Evolutionary conservation across 2,797 vertebrate species (phyloP).

Genomic region (Paramormyrops hopkinsi): DNA sequence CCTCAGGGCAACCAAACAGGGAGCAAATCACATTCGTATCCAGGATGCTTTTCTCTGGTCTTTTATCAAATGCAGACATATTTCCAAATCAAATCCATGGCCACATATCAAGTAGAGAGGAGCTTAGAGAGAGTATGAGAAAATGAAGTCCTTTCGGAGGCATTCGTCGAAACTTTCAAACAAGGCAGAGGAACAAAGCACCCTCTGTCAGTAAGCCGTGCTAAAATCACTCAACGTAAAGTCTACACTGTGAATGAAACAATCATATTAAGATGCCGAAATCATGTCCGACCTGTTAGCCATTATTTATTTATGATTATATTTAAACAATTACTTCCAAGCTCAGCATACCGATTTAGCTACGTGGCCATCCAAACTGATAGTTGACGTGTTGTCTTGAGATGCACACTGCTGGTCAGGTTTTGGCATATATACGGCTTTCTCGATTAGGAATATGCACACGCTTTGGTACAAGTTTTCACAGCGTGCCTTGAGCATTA

Average conservation of each 20-base stretch:
- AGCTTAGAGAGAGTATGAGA: neutral
- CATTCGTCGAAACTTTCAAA: neutral
- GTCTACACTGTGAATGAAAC: neutral
- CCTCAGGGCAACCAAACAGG: neutral
- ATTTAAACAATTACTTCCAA: neutral
- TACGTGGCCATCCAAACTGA: neutral
- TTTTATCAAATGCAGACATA: neutral
- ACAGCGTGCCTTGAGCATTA: neutral
- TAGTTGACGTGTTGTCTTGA: neutral
- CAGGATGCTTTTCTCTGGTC: neutral
- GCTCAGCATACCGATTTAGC: neutral
- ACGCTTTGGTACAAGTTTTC: neutral
- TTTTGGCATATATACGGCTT: neutral
- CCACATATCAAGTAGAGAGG: conserved; percentile 2
- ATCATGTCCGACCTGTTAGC: neutral
- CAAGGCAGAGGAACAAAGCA: neutral
- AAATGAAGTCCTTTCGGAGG: neutral
- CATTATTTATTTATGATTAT: neutral
- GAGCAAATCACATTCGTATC: neutral
- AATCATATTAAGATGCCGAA: neutral
- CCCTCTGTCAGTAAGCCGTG: neutral
- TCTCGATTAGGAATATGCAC: neutral
- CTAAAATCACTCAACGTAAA: neutral
- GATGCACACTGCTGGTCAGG: neutral
- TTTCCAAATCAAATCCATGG: neutral